Evolutionary conservation across 2,888 invertebrate genomes (phyloP).

Genomic region (Rhingia rostrata): DNA sequence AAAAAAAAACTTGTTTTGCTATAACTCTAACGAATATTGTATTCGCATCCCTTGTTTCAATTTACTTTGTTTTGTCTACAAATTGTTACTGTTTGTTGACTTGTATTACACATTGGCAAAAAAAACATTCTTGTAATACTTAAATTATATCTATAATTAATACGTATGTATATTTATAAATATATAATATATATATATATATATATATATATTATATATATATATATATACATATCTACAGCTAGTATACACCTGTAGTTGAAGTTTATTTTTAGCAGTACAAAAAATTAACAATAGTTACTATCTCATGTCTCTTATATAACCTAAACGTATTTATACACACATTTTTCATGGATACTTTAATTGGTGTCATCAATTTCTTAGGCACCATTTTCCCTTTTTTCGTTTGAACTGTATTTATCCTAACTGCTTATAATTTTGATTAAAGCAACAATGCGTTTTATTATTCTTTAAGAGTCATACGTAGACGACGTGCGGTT

Average conservation of each 20-base stretch:
- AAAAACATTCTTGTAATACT: constrained; percentile 35
- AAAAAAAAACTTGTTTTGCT: constrained; percentile 36
- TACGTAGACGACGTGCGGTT: constrained; percentile 84
- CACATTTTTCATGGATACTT: constrained; percentile 11
- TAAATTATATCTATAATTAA: constrained; percentile 15
- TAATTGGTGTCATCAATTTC: constrained; percentile 28
- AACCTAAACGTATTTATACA: constrained; percentile 38
- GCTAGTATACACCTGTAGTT: constrained; percentile 73
- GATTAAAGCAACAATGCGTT: constrained; percentile 73
- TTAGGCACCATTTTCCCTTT: constrained; percentile 2
- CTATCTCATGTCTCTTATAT: constrained; percentile 12
- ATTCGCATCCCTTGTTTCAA: constrained; percentile 83
- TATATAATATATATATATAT: too few relatives aligned
- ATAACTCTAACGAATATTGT: constrained; percentile 78
- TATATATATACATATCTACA: constrained; percentile 55
- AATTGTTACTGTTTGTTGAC: constrained; percentile 34
- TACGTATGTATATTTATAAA: too few relatives aligned
- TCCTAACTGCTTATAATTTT: constrained; percentile 75
- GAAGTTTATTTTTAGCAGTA: constrained; percentile 66
- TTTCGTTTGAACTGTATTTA: constrained; percentile 69
- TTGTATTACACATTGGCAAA: constrained; percentile 47
- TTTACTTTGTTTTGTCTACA: constrained; percentile 78
- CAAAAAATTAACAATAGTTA: constrained; percentile 71
- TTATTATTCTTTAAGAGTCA: constrained; percentile 82
- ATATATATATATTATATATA: constrained; percentile 41